Evolutionary conservation across 2,888 invertebrate species (phyloP).

Genomic region (Drosophila rellima): DNA sequence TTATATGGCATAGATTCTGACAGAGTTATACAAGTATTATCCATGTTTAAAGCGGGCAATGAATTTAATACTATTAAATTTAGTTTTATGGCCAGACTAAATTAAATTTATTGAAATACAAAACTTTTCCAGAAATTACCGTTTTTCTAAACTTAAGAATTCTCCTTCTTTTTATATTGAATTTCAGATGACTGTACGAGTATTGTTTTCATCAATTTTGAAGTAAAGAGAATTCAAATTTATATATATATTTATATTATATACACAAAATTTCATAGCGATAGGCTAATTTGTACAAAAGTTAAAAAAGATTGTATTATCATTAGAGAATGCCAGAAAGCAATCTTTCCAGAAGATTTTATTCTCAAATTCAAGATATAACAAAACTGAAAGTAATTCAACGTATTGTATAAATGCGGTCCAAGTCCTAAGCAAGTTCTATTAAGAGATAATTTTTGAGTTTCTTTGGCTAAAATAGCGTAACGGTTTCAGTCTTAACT

Average conservation of each 20-base stretch:
- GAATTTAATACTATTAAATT: too few species aligned
- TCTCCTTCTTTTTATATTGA: too few species aligned
- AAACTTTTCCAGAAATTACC: too few species aligned
- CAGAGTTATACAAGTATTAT: constrained; percentile 12
- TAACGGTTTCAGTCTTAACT: constrained; percentile 65
- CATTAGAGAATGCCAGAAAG: not conserved
- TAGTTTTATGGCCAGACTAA: too few species aligned
- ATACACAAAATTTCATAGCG: too few species aligned
- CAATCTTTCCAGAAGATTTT: not conserved
- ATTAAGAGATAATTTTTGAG: constrained; percentile 14
- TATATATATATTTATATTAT: too few species aligned
- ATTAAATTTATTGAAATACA: too few species aligned
- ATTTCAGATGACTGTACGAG: too few species aligned
- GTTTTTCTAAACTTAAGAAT: too few species aligned
- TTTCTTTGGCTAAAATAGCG: constrained; percentile 51
- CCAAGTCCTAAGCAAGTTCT: not conserved
- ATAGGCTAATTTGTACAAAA: too few species aligned
- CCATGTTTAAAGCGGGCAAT: not conserved
- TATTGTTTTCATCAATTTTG: too few species aligned
- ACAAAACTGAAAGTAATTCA: constrained; percentile 5
- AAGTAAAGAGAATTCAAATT: too few species aligned
- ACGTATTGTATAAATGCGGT: not conserved
- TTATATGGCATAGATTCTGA: constrained; percentile 50
- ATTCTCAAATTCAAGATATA: not conserved
- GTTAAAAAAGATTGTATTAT: not conserved